Percentiles rank a stretch among this genome's conserved stretches.
These are phyloP conservation scores for Halcyon malimbica DNA, from an alignment of 2,113 vertebrate genomes.

Conservation along the genomic window DNA sequence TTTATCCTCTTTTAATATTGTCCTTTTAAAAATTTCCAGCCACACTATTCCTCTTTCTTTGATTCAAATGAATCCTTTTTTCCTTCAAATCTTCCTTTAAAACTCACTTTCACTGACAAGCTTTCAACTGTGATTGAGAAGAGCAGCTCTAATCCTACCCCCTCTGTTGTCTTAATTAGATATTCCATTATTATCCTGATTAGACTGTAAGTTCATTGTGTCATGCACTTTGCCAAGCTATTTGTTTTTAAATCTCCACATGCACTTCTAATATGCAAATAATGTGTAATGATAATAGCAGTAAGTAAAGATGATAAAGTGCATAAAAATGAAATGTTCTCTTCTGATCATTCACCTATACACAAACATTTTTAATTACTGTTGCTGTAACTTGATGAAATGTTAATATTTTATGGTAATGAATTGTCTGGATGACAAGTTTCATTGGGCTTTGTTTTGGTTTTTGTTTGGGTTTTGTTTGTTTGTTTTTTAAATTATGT, in stretches of 20 bases:
- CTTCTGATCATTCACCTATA: not conserved
- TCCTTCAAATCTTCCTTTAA: not conserved
- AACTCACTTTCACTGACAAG: not conserved
- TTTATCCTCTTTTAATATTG: not conserved
- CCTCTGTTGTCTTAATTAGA: conserved; percentile 4
- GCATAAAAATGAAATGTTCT: not conserved
- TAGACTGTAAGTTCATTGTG: not conserved
- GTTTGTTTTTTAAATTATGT: not conserved
- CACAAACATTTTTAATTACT: not conserved
- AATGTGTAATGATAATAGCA: not conserved
- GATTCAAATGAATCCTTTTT: not conserved
- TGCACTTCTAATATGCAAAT: not conserved
- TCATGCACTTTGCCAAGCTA: not conserved
- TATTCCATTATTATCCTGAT: not conserved
- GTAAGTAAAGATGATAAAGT: not conserved
- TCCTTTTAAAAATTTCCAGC: not conserved
- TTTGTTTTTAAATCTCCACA: not conserved
- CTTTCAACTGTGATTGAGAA: conserved; percentile 33
- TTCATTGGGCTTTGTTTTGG: not conserved
- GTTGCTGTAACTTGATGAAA: not conserved
- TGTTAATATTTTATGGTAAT: not conserved
- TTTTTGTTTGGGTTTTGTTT: not conserved
- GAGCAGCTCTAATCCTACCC: not conserved
- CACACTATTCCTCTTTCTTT: not conserved
- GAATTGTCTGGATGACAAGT: not conserved